These are phyloP conservation scores for Mesoclemmys tuberculata DNA, from an alignment of 2,113 vertebrate genomes.

Conservation along the genomic window DNA sequence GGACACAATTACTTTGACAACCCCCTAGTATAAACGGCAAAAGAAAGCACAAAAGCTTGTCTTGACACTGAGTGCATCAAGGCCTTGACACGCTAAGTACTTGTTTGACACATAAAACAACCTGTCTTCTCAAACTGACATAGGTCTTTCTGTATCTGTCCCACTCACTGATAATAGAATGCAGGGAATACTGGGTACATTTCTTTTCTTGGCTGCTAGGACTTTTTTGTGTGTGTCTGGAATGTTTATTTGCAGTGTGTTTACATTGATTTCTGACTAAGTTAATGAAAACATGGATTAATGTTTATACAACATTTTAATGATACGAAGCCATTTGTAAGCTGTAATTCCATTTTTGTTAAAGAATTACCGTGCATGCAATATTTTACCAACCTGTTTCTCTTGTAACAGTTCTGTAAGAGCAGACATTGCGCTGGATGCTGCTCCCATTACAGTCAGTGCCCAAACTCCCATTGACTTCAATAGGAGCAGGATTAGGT, in stretches of 20 bases:
- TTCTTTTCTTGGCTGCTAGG: not conserved
- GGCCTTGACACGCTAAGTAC: not conserved
- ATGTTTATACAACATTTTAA: not conserved
- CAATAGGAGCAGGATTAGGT: not conserved
- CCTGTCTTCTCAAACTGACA: not conserved
- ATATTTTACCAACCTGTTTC: not conserved
- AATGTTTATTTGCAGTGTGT: not conserved
- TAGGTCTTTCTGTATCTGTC: not conserved
- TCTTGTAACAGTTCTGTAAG: not conserved
- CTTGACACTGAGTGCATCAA: not conserved
- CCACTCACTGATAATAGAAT: not conserved
- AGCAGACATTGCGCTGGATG: not conserved
- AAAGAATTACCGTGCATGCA: accelerated
- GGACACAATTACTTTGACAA: not conserved
- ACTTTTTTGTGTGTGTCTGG: not conserved
- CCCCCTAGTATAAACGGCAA: not conserved
- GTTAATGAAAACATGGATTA: not conserved
- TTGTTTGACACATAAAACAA: not conserved
- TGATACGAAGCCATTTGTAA: not conserved
- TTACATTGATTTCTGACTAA: not conserved
- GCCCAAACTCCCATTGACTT: not conserved
- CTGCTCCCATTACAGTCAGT: not conserved
- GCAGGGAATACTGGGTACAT: not conserved
- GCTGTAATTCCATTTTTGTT: not conserved
- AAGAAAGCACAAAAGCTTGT: not conserved